Conservation (phyloP, 2,797 vertebrate species). For the Aselliscus stoliczkanus region DNA sequence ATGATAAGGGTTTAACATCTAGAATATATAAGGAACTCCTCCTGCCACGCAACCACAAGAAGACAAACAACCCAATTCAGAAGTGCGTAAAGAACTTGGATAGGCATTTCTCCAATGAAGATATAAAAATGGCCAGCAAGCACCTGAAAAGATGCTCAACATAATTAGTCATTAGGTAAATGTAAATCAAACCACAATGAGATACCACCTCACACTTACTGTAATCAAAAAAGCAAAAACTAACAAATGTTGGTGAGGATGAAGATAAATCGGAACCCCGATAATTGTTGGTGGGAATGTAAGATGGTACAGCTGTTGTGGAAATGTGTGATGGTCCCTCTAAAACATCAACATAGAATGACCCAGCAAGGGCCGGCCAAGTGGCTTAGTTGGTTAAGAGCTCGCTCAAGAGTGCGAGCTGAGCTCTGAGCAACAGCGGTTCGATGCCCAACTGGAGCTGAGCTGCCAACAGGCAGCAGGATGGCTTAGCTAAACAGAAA, state of each 20-base stretch:
- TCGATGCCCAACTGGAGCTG: too few relatives aligned
- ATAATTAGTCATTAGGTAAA: not conserved
- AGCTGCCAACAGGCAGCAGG: too few relatives aligned
- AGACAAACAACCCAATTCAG: not conserved
- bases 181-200: not conserved
- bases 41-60: not conserved
- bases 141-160: not conserved
- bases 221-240: not conserved
- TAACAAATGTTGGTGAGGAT: not conserved
- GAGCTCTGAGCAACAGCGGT: too few relatives aligned
- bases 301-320: not conserved
- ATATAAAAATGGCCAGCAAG: not conserved
- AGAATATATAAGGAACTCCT: not conserved
- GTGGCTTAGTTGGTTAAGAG: too few relatives aligned
- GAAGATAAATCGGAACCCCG: not conserved
- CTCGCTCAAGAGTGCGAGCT: too few relatives aligned
- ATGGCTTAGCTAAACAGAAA: too few relatives aligned
- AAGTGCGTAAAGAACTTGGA: not conserved
- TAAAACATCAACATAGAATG: not conserved
- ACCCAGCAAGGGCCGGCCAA: too few relatives aligned
- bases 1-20: not conserved
- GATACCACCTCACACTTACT: not conserved
- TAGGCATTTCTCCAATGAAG: not conserved
- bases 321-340: not conserved
- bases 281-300: not conserved